phyloP scores from a whole-genome alignment of 2,888 invertebrate species.

The Tigriopus californicus region DNA sequence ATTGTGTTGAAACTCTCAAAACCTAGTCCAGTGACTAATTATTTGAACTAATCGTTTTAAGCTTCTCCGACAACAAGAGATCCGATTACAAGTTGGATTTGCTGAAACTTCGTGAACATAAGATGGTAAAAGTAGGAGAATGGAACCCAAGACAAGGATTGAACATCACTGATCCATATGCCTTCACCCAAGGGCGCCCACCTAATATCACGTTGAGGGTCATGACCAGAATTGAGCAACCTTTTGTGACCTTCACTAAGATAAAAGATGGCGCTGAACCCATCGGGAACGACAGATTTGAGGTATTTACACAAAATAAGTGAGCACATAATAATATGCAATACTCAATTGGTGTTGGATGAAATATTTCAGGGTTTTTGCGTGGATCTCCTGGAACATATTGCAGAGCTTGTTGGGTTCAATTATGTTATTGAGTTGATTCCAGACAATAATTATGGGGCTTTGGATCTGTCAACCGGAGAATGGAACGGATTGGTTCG shows the following conservation, averaged over 20 bases:
- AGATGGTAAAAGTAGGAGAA: conserved; percentile 43
- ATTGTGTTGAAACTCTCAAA: too few relatives aligned
- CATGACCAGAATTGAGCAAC: conserved; percentile 8
- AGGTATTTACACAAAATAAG: conserved; percentile 30
- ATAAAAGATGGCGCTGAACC: neutral
- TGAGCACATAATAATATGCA: neutral
- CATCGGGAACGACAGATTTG: conserved; percentile 58
- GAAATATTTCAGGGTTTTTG: conserved; percentile 68
- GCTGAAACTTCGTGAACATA: conserved; percentile 55
- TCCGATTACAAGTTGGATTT: conserved; percentile 67
- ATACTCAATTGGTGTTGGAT: neutral
- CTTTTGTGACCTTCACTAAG: conserved; percentile 13
- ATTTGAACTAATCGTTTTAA: conserved; percentile 24
- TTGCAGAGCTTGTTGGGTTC: conserved; percentile 67
- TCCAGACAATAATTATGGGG: conserved; percentile 74
- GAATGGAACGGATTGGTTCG: conserved; percentile 78
- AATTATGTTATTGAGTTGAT: conserved; percentile 64
- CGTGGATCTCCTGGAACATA: conserved; percentile 63
- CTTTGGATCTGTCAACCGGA: conserved; percentile 62
- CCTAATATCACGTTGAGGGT: conserved; percentile 9
- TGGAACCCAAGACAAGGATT: conserved; percentile 22
- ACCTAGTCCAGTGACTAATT: too few relatives aligned
- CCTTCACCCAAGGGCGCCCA: conserved; percentile 16
- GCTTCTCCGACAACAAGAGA: conserved; percentile 65
- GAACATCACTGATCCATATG: conserved; percentile 23